Evolutionary conservation across 2,113 vertebrate species (phyloP).

Genomic region (Phalacrocorax aristotelis): DNA sequence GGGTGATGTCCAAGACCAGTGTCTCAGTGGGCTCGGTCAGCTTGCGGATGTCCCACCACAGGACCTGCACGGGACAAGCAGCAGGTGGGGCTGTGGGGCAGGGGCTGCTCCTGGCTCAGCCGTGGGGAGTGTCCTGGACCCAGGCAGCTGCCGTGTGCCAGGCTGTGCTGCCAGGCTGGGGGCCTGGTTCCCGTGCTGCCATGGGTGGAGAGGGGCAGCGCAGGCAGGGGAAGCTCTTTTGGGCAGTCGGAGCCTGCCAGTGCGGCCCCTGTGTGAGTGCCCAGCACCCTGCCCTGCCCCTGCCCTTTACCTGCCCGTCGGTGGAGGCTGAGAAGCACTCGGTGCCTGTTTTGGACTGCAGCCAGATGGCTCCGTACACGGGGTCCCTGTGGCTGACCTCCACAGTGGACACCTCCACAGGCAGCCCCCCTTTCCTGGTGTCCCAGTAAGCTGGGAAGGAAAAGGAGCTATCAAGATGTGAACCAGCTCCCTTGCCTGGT

Average conservation of each 20-base stretch:
- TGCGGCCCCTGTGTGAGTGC: background rate
- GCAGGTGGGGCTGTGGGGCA: background rate
- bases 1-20: conserved; percentile 83
- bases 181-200: background rate
- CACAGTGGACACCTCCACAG: conserved; percentile 82
- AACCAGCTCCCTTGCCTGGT: accelerated
- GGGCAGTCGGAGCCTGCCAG: background rate
- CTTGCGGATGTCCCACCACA: conserved; percentile 96
- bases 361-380: conserved; percentile 88
- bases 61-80: conserved; percentile 71
- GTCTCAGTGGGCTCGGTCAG: conserved; percentile 85
- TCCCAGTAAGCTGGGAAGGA: conserved; percentile 87
- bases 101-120: background rate
- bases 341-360: conserved; percentile 92
- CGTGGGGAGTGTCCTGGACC: accelerated
- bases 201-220: background rate
- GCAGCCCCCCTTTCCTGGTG: conserved; percentile 87
- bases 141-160: background rate
- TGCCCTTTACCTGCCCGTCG: conserved; percentile 64
- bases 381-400: conserved; percentile 92
- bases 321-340: conserved; percentile 88
- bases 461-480: background rate
- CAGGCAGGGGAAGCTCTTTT: background rate
- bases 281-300: background rate
- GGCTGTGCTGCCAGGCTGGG: background rate